Conservation (phyloP, 2,113 vertebrate genomes). For the Ptilorrhoa leucosticta region DNA sequence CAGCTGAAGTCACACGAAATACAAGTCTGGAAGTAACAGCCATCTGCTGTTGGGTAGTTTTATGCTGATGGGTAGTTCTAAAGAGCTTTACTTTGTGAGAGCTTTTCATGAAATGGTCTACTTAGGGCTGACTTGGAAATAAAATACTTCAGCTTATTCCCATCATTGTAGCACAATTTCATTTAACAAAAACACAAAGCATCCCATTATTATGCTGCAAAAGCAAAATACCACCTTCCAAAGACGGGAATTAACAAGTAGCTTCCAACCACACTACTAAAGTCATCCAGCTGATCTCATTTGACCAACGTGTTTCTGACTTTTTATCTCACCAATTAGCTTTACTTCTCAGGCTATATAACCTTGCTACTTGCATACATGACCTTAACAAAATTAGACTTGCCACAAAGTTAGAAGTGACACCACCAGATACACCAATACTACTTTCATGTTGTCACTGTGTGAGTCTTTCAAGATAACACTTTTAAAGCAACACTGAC, state of each 20-base stretch:
- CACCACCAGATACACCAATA: neutral
- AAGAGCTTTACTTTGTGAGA: neutral
- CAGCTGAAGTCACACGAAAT: neutral
- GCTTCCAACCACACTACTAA: neutral
- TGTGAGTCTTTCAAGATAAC: neutral
- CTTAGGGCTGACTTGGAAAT: neutral
- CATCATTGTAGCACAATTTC: neutral
- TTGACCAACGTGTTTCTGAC: neutral
- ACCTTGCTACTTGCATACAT: neutral
- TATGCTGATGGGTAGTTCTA: neutral
- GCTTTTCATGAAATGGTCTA: neutral
- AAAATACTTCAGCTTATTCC: neutral
- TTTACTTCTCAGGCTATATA: neutral
- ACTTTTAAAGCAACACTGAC: accelerated
- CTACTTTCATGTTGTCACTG: neutral
- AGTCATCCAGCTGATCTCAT: neutral
- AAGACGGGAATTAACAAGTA: neutral
- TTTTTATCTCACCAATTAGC: neutral
- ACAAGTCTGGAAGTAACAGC: neutral
- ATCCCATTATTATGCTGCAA: neutral
- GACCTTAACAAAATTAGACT: neutral
- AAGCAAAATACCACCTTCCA: neutral
- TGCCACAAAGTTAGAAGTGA: neutral
- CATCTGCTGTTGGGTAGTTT: neutral
- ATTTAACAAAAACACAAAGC: neutral